Base-by-base conservation (phyloP, 2,888 invertebrate species). In the Colostygia pectinataria region DNA sequence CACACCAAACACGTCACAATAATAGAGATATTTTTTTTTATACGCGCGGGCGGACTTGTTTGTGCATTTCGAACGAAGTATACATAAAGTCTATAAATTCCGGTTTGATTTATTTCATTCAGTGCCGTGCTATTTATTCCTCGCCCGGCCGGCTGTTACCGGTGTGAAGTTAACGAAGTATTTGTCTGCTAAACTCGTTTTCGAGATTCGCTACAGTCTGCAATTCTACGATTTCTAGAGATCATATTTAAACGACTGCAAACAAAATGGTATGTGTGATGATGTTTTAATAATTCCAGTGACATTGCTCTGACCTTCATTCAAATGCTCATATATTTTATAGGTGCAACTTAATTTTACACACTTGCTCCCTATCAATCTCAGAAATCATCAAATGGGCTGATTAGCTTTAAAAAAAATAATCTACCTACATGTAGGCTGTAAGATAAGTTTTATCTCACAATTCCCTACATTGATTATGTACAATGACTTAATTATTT, bases 271-370 rank as follows among this genome's bases (percentile, higher is more conserved):
- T 87, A 71, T 80, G 85, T 71, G 53, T 71, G 53, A 39, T 48
- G 47, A 14, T 20, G 46, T 29, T 48, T 41, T 55, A 44, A 53
- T 59, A 53, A 41, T 68, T 68, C 65, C 68, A 71, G 64, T 86
- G 88, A 87, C 88, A 80, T 88, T 86, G 75, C 65, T 57, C 67
- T 83, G 88, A 87, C 88, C 88, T 88, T 77, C 60, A 51, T n/a
- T 42, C 43, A 8, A 24, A 47, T 45, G 28, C 31, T 39, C 23
- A 24, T 31, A n/a, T n/a, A n/a, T n/a, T n/a, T n/a, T n/a, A n/a
- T n/a, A n/a, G n/a, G n/a, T n/a, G n/a, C n/a, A n/a, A n/a, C n/a
- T n/a, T n/a, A n/a, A n/a, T n/a, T n/a, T n/a, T n/a, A n/a, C n/a
- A n/a, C n/a, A n/a, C n/a, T n/a, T n/a, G n/a, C n/a, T n/a, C n/a